Conservation (phyloP, 2,113 vertebrate genomes). For the Psilopsiagon aurifrons region DNA sequence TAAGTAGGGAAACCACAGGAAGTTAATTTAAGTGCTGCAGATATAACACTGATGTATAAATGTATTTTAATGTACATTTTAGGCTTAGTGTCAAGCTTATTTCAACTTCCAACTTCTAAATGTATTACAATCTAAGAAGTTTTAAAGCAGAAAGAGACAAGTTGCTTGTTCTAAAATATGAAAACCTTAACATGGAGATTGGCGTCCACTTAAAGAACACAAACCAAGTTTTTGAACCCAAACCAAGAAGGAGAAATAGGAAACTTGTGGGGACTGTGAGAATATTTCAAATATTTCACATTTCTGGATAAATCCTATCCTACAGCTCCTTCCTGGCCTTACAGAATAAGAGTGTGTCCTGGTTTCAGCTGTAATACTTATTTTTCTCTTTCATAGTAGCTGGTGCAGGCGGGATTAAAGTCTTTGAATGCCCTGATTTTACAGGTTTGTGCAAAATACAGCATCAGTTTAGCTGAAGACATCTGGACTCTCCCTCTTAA, state of each 20-base stretch:
- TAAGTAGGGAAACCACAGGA: not conserved
- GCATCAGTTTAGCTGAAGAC: conserved; percentile 14
- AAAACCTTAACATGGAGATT: not conserved
- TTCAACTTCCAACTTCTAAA: not conserved
- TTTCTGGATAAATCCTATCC: not conserved
- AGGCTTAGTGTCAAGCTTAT: not conserved
- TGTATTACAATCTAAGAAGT: not conserved
- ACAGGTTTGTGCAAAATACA: not conserved
- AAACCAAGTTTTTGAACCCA: not conserved
- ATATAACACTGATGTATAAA: not conserved
- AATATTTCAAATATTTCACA: not conserved
- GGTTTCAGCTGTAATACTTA: not conserved
- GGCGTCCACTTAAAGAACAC: not conserved
- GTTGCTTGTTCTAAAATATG: not conserved
- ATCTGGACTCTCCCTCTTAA: conserved; percentile 52
- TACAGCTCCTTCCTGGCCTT: not conserved
- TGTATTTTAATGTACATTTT: not conserved
- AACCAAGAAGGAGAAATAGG: not conserved
- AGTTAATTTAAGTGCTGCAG: not conserved
- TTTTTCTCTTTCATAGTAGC: not conserved
- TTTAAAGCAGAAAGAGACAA: not conserved
- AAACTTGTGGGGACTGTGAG: not conserved
- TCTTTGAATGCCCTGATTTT: conserved; percentile 35
- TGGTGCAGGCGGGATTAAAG: not conserved
- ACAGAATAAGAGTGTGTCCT: not conserved